A percentile compares a stretch with the other conserved stretches of the same genome.
phyloP scores from a whole-genome alignment of 2,797 vertebrate genomes.

The Protonibea diacanthus region DNA sequence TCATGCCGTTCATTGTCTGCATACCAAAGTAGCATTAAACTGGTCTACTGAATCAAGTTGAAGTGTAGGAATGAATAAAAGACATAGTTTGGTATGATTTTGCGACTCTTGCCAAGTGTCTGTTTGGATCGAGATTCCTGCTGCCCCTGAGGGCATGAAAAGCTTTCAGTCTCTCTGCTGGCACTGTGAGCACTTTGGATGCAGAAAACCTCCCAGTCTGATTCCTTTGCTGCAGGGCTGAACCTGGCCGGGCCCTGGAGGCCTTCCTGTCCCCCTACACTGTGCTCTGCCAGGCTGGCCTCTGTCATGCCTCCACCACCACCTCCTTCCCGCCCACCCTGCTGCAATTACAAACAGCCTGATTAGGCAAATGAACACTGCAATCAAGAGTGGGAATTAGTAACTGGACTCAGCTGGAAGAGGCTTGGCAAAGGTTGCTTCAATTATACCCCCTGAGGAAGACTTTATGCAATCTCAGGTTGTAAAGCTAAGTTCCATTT shows the following conservation, averaged over 20 bases:
- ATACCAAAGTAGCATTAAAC: too few relatives aligned
- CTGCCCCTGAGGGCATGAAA: too few relatives aligned
- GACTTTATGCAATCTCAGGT: not conserved
- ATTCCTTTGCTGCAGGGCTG: not conserved
- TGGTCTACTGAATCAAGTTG: too few relatives aligned
- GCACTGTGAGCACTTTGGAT: too few relatives aligned
- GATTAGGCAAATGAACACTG: slow-evolving; percentile 61
- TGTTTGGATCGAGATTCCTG: too few relatives aligned
- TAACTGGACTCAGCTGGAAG: slow-evolving; percentile 41
- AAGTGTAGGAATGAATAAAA: too few relatives aligned
- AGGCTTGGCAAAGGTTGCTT: slow-evolving; percentile 13
- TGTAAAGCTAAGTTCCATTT: not conserved
- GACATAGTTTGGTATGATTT: too few relatives aligned
- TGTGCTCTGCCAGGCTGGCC: slow-evolving; percentile 1
- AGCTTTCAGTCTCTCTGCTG: too few relatives aligned
- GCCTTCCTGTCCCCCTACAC: slow-evolving; percentile 3
- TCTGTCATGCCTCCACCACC: not conserved
- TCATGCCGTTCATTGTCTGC: too few relatives aligned
- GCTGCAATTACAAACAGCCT: slow-evolving; percentile 43
- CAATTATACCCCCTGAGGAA: slow-evolving; percentile 5
- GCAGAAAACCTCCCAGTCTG: too few relatives aligned
- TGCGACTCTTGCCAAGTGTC: too few relatives aligned
- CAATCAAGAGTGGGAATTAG: slow-evolving; percentile 55
- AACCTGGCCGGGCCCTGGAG: not conserved
- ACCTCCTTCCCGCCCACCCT: not conserved